Evolutionary conservation across 2,888 invertebrate species (phyloP), one percentile per base, ranked within the genome.

Genomic region (Exocentrus adspersus): DNA sequence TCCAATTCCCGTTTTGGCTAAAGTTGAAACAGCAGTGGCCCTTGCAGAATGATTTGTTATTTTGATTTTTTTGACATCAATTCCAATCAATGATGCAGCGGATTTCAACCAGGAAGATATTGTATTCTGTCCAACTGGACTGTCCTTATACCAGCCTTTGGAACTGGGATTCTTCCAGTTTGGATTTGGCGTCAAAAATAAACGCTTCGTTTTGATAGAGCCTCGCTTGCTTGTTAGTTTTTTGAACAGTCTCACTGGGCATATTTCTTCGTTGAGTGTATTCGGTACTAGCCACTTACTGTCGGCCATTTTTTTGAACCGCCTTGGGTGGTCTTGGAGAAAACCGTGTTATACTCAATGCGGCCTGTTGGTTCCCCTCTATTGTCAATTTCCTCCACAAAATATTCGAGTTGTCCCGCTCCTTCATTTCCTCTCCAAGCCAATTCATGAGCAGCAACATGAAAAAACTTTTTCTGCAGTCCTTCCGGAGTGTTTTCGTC

Each of bases 391-490:
- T 50, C 50, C 20, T 50, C 50, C 20, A 19, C 20, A 50, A 21
- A 50, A 20, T 50, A 50, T n/a, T 50, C 19, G 24, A 50, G 16
- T n/a, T n/a, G 24, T 7, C 3, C 16, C 41, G 52, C 57, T 46
- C 51, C 42, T 62, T 56, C 56, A 28, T n/a, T 16, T 4, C 50
- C 50, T 50, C 62, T 62, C 62, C 56, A 62, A 16, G 56, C 62
- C 1, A 50, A 51, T 16, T 57, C 62, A 57, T 57, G 57, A 50
- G 45, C 43, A 54, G 41, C 54, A 45, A 61, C 54, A 30, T 46
- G 14, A 21, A 43, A 43, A 24, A 37, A 37, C 41, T 37, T 37
- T 37, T 9, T 2, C n/a, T 37, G 41, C 10, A 37, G 41, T 7
- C 41, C 41, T 37, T 37, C 41, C 10, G 41, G 41, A 7, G 41